phyloP scores from a whole-genome alignment of 2,888 invertebrate species.

The Phytoseiulus persimilis region DNA sequence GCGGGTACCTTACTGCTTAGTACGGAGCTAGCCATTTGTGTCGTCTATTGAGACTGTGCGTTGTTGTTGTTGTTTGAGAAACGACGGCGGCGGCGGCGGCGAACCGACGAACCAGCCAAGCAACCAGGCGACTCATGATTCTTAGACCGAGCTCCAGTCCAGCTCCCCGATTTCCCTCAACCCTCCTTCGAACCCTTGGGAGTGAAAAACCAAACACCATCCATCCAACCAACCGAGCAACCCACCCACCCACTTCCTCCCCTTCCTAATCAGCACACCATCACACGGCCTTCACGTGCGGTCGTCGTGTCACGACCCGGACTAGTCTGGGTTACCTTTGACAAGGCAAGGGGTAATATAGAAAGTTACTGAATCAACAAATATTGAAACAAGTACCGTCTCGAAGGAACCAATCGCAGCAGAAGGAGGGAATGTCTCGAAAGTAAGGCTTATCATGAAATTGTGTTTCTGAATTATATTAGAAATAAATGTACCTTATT shows the following conservation, averaged over 20 bases:
- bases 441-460: conserved; percentile 40
- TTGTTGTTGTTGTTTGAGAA: background rate
- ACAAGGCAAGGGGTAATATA: background rate
- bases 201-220: background rate
- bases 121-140: background rate
- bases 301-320: background rate
- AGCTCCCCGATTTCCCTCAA: background rate
- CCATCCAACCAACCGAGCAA: background rate
- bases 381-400: background rate
- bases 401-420: conserved; percentile 35
- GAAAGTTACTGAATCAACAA: background rate
- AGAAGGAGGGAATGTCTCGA: conserved; percentile 27
- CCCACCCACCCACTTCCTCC: background rate
- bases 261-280: background rate
- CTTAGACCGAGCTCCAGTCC: background rate
- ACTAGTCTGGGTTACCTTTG: background rate
- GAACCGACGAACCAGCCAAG: background rate
- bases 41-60: background rate
- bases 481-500: conserved; percentile 39
- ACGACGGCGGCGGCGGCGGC: background rate
- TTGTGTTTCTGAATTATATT: conserved; percentile 32
- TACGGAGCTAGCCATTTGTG: background rate
- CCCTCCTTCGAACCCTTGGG: background rate
- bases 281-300: background rate
- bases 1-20: background rate